Evolutionary conservation across 2,797 vertebrate genomes (phyloP).

Genomic region (Pelodytes ibericus): DNA sequence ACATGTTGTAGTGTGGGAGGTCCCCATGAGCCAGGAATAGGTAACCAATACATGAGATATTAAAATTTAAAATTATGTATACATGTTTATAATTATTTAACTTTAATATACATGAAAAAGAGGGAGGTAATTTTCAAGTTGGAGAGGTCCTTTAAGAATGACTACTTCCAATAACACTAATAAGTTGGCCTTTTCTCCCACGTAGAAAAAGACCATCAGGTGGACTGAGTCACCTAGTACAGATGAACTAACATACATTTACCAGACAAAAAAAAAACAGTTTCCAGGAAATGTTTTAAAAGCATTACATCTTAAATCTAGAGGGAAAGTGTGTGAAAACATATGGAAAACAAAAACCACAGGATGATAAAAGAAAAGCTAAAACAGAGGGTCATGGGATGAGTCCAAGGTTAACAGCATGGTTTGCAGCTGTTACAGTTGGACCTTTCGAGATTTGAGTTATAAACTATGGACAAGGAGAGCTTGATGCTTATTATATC

Average conservation of each 20-base stretch:
- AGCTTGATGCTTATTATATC: background rate
- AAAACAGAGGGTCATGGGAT: background rate
- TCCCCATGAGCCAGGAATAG: too few relatives aligned
- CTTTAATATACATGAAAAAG: too few relatives aligned
- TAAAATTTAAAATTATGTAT: too few relatives aligned
- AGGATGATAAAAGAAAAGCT: background rate
- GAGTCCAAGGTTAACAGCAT: background rate
- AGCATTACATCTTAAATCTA: background rate
- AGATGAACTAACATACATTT: constrained; percentile 15
- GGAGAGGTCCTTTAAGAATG: too few relatives aligned
- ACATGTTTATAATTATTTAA: too few relatives aligned
- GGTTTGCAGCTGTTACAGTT: constrained; percentile 1
- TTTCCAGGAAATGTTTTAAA: constrained; percentile 25
- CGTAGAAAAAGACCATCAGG: background rate
- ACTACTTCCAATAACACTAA: background rate
- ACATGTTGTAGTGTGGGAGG: too few relatives aligned
- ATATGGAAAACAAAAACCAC: constrained; percentile 8
- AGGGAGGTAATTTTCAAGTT: too few relatives aligned
- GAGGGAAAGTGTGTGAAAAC: constrained; percentile 1
- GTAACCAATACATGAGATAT: too few relatives aligned
- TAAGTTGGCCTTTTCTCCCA: background rate
- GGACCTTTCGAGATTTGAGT: background rate
- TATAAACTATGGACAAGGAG: background rate
- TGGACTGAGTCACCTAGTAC: constrained; percentile 23
- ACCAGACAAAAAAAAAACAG: constrained; percentile 10